Base-by-base conservation (phyloP, 2,888 invertebrate species). In the Alviniconcha strummeri region DNA sequence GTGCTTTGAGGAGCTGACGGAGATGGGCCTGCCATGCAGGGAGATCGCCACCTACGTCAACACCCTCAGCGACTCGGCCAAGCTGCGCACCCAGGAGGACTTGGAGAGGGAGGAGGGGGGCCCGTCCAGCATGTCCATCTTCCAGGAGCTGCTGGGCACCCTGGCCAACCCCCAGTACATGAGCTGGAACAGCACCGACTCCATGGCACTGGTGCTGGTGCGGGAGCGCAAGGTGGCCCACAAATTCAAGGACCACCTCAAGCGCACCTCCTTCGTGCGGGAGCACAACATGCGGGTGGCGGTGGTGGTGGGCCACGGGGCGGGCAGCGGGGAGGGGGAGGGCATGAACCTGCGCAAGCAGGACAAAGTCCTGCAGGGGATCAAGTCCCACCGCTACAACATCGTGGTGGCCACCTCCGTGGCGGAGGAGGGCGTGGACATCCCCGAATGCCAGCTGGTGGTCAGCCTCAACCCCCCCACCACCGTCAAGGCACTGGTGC, bases 341-440 rank as follows among this genome's bases (percentile, higher is more conserved):
- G 92, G 92, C 19, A 92, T 92, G 92, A 88, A 83, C 60, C 91
- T 92, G 0, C 87, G 86, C n/a, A 87, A 90, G 82, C 92, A 92
- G 85, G 90, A 89, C 81, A 84, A 86, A 60, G 86, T 88, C 7
- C 84, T 92, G 17, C 88, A 89, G 52, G 90, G 90, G 87, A 88
- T 83, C 84, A 88, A 80, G 88, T 89, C 80, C 82, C 81, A 56
- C 54, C 83, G 83, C 57, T 87, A 83, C 82, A 82, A 89, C 84
- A 88, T 92, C 15, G 85, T 92, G 2, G 88, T 92, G 19, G 92
- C 92, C 2, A 92, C 92, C 0, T 91, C 92, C 11, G 91, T 92
- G 17, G 91, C 91, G 13, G 92, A 92, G 85, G 92, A 92, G 83
- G 92, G 92, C 7, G 87, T 92, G 54, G 92, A 92, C 86, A 87